Base-by-base conservation (phyloP, 1,140 invertebrate genomes). In the Venustaconcha ellipsiformis region DNA sequence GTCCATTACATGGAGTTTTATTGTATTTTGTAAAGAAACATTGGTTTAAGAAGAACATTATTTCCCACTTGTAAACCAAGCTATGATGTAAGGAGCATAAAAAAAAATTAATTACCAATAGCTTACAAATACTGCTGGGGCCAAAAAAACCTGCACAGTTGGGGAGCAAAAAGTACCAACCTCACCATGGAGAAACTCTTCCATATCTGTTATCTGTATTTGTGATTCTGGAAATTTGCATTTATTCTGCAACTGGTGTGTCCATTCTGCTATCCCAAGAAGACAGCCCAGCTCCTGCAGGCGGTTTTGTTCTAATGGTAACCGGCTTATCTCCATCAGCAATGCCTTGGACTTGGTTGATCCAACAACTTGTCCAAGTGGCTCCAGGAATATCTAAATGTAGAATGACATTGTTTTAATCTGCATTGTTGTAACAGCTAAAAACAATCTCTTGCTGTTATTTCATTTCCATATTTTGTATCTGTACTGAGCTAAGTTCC, bases 261-360 rank as follows among this genome's bases (percentile, higher is more conserved):
- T 82, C 88, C 88, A 89, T 66, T 88, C 87, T 48, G 74, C 77
- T 15, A 89, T 68, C 1, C 87, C 88, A n/a, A 88, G 76, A 55
- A 84, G 58, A 82, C 82, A 85, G 0, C 87, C 87, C 1, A 89
- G 80, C 23, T 78, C 66, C 62, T 84, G 81, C 14, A 88, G 76
- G 0, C 74, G 75, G 72, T 71, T 79, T 48, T 67, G 59, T 18
- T 80, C 75, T 8, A 59, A 37, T 14, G 71, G 67, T 57, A 67
- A 75, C 0, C 58, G 18, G 78, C 88, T 86, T 1, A 78, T 76
- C 18, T 80, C 59, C 30, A 83, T 60, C 2, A 90, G 72, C 14
- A 82, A 64, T 20, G 70, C 72, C 70, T 90, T 88, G 11, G 86
- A 88, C 70, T 83, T 86, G 14, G 82, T 83, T 17, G 81, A 80